phyloP scores from a whole-genome alignment of 2,888 invertebrate genomes.

The Chalcis sispes region DNA sequence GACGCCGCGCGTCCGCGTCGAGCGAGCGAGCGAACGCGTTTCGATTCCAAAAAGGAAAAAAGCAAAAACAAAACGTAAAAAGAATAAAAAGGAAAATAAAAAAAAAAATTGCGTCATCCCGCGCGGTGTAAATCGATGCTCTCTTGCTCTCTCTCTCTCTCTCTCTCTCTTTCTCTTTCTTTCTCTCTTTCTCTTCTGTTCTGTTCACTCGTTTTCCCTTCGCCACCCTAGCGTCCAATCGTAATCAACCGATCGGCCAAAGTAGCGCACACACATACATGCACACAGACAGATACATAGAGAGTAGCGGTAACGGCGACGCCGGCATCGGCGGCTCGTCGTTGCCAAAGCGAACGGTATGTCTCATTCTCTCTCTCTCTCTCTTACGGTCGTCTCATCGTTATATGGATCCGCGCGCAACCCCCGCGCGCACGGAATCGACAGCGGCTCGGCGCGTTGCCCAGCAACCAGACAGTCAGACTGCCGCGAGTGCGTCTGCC shows the following conservation, averaged over 20 bases:
- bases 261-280: no score
- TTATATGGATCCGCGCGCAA: constrained; percentile 64
- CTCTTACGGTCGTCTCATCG: no score
- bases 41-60: constrained; percentile 3
- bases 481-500: constrained; percentile 66
- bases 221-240: constrained; percentile 4
- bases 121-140: constrained; percentile 14
- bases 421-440: constrained; percentile 57
- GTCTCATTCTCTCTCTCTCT: no score
- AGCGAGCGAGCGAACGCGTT: no score
- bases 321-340: no score
- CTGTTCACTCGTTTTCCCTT: background rate
- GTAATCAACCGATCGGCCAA: constrained; percentile 50
- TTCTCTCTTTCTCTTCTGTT: background rate
- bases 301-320: constrained; percentile 47
- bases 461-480: constrained; percentile 72
- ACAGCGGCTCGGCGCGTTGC: constrained; percentile 67
- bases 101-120: background rate
- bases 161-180: background rate
- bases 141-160: background rate
- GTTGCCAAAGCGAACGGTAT: no score
- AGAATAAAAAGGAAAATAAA: background rate
- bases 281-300: no score
- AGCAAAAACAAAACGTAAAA: no score
- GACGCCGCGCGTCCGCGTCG: no score